Evolutionary conservation across 2,888 invertebrate species (phyloP).

Genomic region (Pocota personata): DNA sequence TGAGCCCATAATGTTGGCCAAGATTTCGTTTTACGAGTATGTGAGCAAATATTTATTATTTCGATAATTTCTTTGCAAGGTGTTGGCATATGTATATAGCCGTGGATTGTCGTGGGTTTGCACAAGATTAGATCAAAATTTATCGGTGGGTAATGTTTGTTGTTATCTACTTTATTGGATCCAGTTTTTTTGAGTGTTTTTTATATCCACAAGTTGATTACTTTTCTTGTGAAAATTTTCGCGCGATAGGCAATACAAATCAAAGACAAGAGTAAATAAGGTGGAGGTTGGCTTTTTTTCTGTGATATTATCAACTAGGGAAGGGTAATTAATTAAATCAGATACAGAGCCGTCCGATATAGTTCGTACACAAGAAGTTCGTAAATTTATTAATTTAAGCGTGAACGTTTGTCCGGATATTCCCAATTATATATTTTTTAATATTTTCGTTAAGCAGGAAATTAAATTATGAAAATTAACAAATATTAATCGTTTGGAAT

Average conservation of each 20-base stretch:
- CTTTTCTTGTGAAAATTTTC: conserved; percentile 19
- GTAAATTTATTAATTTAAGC: neutral
- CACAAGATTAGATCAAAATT: conserved; percentile 33
- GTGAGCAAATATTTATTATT: conserved; percentile 30
- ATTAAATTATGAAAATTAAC: too few species aligned
- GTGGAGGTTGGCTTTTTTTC: neutral
- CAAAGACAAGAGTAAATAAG: conserved; percentile 25
- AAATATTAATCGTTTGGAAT: too few species aligned
- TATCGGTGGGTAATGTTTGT: conserved; percentile 10
- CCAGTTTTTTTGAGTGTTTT: neutral
- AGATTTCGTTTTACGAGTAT: conserved; percentile 27
- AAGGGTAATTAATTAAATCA: conserved; percentile 36
- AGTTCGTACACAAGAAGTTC: neutral
- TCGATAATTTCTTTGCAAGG: neutral
- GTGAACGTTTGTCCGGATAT: neutral
- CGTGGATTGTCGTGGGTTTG: conserved; percentile 1
- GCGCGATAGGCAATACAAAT: conserved; percentile 25
- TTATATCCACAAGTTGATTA: conserved; percentile 34
- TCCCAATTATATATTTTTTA: neutral
- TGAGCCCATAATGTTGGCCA: neutral
- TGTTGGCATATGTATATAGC: neutral
- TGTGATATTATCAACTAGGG: conserved; percentile 14
- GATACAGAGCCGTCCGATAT: conserved; percentile 22
- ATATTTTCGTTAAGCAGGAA: too few species aligned
- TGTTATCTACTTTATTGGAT: conserved; percentile 51